These are phyloP conservation scores for Varecia variegata DNA, from an alignment of 2,797 vertebrate genomes.

Conservation along the genomic window DNA sequence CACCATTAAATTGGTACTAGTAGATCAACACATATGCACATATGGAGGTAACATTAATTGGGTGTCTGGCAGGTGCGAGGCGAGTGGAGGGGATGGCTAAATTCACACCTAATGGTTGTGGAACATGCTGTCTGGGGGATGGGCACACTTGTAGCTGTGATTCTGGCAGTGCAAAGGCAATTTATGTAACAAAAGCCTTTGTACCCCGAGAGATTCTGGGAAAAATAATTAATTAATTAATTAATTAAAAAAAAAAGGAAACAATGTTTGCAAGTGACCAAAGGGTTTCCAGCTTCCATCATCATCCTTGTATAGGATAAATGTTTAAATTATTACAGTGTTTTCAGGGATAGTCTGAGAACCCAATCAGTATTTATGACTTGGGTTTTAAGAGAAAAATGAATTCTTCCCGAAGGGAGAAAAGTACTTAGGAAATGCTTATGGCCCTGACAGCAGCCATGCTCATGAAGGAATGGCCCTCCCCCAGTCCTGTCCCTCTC, in stretches of 20 bases:
- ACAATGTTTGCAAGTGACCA: not conserved
- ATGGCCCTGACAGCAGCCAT: not conserved
- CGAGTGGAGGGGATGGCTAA: too few species aligned
- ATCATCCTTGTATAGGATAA: not conserved
- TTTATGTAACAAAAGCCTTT: too few species aligned
- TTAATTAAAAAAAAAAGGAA: not conserved
- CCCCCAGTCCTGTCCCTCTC: not conserved
- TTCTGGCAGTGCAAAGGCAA: too few species aligned
- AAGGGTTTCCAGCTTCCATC: not conserved
- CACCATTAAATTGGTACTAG: too few species aligned
- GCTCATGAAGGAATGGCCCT: not conserved
- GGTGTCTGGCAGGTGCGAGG: too few species aligned
- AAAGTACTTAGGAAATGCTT: not conserved
- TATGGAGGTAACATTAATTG: too few species aligned
- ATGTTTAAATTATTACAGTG: not conserved
- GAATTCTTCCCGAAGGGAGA: not conserved
- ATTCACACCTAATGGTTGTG: too few species aligned
- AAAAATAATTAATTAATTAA: too few species aligned
- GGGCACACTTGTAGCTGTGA: too few species aligned
- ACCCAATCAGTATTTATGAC: not conserved
- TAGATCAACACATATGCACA: too few species aligned
- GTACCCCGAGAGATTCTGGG: too few species aligned
- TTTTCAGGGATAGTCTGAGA: not conserved
- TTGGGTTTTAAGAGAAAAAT: conserved; percentile 9
- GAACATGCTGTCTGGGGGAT: too few species aligned